phyloP scores from a whole-genome alignment of 2,113 vertebrate genomes.

The Tyto alba region DNA sequence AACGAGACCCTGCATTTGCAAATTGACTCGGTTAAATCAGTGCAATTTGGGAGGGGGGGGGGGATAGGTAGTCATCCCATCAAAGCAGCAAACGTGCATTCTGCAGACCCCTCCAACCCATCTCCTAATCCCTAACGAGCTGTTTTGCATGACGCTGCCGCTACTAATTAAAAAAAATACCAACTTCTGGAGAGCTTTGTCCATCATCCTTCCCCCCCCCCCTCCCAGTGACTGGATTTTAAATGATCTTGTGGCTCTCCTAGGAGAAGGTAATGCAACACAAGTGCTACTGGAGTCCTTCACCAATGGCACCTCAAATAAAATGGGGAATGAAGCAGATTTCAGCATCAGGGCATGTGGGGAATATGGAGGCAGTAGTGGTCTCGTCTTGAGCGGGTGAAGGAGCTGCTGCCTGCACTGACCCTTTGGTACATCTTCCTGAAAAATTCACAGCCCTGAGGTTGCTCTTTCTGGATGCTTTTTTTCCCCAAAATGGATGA shows the following conservation, averaged over 20 bases:
- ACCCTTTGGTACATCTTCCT: background rate
- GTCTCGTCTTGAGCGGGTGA: rapidly evolving
- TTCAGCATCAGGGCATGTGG: rapidly evolving
- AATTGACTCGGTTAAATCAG: rapidly evolving
- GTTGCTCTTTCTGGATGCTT: background rate
- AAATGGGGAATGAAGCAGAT: background rate
- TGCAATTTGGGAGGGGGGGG: background rate
- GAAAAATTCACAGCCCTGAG: rapidly evolving
- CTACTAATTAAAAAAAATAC: background rate
- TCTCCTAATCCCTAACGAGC: background rate
- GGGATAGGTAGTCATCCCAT: background rate
- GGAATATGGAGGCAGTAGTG: rapidly evolving
- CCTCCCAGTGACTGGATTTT: rapidly evolving
- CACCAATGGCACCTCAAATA: rapidly evolving
- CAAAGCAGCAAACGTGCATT: background rate
- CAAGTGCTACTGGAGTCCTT: background rate
- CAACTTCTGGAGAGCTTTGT: background rate
- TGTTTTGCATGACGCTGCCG: background rate
- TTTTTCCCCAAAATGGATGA: background rate
- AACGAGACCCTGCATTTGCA: background rate
- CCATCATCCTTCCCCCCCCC: background rate
- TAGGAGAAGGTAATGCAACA: background rate
- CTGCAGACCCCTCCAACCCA: background rate
- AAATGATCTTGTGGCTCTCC: background rate
- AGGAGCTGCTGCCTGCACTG: background rate